Conservation (phyloP, 2,113 vertebrate genomes). For the Rutilus rutilus region DNA sequence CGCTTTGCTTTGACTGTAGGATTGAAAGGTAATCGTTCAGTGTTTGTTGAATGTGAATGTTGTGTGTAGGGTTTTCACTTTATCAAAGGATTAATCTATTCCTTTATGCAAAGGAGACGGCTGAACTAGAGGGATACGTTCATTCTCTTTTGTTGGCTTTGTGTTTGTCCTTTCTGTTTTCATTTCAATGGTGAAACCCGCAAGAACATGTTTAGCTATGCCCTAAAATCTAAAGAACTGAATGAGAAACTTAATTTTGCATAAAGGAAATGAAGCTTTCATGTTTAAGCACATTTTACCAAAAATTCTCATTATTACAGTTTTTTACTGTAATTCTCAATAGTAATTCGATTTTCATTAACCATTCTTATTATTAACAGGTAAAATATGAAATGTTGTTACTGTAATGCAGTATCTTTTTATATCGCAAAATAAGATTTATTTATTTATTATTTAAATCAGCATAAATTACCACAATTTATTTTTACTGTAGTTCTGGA, state of each 20-base stretch:
- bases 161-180: background rate
- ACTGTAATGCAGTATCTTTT: background rate
- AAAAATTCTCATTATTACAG: background rate
- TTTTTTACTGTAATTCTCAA: background rate
- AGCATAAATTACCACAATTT: background rate
- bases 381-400: background rate
- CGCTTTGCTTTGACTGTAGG: conserved; percentile 44
- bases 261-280: background rate
- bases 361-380: background rate
- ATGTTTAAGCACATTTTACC: background rate
- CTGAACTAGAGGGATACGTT: conserved; percentile 36
- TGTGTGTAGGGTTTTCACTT: conserved; percentile 51
- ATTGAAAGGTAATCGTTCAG: conserved; percentile 55
- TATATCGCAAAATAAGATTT: background rate
- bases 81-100: conserved; percentile 51
- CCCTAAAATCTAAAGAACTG: background rate
- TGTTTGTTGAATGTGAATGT: conserved; percentile 54
- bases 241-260: background rate
- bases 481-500: background rate
- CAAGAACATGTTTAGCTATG: background rate
- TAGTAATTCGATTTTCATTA: background rate
- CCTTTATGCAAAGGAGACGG: conserved; percentile 56
- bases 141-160: conserved; percentile 8
- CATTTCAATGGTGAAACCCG: background rate
- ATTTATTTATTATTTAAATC: too few species aligned